phyloP scores from a whole-genome alignment of 2,113 vertebrate species.

The Scartelaos histophorus region DNA sequence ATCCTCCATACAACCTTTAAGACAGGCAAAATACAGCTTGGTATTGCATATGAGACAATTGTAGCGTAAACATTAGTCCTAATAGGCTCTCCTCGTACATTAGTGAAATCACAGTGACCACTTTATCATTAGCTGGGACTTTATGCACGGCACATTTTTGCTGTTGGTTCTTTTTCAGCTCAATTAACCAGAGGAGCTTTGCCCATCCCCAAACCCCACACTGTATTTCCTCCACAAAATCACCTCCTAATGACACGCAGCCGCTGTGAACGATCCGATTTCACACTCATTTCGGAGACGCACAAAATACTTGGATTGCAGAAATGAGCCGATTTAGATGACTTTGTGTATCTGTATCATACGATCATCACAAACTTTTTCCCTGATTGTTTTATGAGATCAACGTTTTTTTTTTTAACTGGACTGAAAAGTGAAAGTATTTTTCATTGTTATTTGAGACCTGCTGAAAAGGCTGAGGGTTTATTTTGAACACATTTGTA shows the following conservation, averaged over 20 bases:
- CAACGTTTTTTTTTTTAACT: neutral
- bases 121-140: neutral
- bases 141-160: neutral
- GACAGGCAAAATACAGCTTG: neutral
- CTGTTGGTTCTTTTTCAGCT: neutral
- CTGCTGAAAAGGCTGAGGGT: no score
- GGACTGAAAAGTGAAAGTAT: no score
- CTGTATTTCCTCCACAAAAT: conserved; percentile 2
- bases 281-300: neutral
- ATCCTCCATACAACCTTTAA: no score
- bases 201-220: neutral
- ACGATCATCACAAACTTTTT: neutral
- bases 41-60: neutral
- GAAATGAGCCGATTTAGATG: neutral
- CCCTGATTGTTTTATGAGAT: neutral
- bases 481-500: no score
- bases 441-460: no score
- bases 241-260: neutral
- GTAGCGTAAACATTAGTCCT: neutral
- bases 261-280: neutral
- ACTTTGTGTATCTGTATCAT: neutral
- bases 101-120: neutral
- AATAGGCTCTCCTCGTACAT: neutral
- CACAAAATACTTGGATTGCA: neutral
- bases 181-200: conserved; percentile 9